Conservation (phyloP, 2,888 invertebrate genomes). For the Unio delphinus region DNA sequence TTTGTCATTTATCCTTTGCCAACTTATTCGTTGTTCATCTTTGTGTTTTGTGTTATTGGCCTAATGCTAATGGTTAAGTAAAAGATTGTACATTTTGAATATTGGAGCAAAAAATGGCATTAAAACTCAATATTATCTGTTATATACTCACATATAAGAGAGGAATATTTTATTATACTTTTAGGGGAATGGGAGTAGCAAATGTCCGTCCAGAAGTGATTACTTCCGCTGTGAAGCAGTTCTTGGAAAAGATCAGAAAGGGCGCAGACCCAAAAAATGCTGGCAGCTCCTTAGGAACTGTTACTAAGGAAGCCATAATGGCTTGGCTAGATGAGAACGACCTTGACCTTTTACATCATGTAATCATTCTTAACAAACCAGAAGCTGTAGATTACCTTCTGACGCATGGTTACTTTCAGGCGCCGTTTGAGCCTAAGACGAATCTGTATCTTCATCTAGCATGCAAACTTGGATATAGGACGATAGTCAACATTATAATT, state of each 20-base stretch:
- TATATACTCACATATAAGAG: too few relatives aligned
- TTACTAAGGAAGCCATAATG: conserved; percentile 39
- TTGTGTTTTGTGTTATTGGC: too few relatives aligned
- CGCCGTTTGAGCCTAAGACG: conserved; percentile 43
- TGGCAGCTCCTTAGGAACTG: conserved; percentile 32
- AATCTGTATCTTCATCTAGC: conserved; percentile 60
- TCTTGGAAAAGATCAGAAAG: conserved; percentile 32
- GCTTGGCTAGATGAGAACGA: conserved; percentile 50
- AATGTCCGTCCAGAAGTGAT: conserved; percentile 7
- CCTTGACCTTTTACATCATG: conserved; percentile 58
- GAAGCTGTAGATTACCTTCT: conserved; percentile 54
- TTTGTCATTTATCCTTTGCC: too few relatives aligned
- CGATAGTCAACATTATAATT: conserved; percentile 47
- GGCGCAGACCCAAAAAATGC: conserved; percentile 27
- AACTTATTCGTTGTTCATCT: too few relatives aligned
- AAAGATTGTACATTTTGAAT: too few relatives aligned
- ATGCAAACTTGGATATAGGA: conserved; percentile 49
- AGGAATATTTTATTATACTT: too few relatives aligned
- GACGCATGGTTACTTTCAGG: conserved; percentile 45
- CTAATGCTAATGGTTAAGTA: too few relatives aligned
- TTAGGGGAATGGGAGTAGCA: not conserved
- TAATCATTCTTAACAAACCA: conserved; percentile 53
- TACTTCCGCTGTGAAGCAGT: conserved; percentile 19
- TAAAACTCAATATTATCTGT: too few relatives aligned
- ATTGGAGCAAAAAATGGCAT: too few relatives aligned